These are phyloP conservation scores for Litocranius walleri DNA, from an alignment of 2,113 vertebrate species.

Conservation along the genomic window DNA sequence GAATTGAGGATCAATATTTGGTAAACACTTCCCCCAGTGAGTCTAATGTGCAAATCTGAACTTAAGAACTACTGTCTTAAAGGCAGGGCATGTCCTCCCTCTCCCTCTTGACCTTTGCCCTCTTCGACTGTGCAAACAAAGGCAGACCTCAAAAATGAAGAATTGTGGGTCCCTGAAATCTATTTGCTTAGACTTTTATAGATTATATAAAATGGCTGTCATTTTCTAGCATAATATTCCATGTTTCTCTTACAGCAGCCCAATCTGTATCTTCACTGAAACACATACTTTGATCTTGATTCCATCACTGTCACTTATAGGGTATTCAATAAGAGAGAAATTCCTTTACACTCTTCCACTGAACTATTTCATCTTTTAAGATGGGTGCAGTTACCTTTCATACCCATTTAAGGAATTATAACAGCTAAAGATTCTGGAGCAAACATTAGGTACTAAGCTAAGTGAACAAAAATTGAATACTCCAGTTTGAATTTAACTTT, in stretches of 20 bases:
- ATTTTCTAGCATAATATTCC: not conserved
- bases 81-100: accelerated
- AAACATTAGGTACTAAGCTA: not conserved
- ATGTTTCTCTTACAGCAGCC: not conserved
- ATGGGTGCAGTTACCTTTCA: not conserved
- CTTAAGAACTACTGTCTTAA: not conserved
- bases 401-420: not conserved
- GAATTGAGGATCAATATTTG: not conserved
- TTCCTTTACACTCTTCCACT: not conserved
- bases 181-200: not conserved
- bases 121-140: not conserved
- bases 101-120: not conserved
- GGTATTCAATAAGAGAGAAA: not conserved
- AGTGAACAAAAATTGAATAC: not conserved
- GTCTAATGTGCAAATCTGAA: not conserved
- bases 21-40: not conserved
- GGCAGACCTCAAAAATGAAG: not conserved
- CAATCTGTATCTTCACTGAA: not conserved
- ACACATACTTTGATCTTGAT: not conserved
- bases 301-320: not conserved
- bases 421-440: not conserved
- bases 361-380: not conserved
- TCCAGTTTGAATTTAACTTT: not conserved
- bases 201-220: not conserved
- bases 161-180: not conserved